Conservation (phyloP, 2,797 vertebrate species). For the Platyrinchus mystaceus region DNA sequence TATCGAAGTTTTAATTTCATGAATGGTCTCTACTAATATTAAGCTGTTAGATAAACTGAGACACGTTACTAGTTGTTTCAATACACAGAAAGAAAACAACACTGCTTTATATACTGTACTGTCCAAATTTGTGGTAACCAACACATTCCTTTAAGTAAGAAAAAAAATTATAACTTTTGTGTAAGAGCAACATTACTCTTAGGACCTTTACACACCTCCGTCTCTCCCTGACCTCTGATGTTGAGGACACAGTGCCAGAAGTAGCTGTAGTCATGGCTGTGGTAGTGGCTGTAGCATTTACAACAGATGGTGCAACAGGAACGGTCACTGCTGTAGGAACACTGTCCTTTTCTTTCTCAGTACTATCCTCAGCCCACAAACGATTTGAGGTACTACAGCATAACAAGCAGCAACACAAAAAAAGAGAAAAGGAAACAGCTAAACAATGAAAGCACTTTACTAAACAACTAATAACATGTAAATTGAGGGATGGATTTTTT, state of each 20-base stretch:
- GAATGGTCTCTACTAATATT: not conserved
- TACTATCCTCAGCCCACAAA: constrained; percentile 97
- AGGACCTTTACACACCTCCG: constrained; percentile 89
- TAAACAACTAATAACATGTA: constrained; percentile 74
- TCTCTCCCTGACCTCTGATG: constrained; percentile 90
- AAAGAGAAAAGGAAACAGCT: constrained; percentile 83
- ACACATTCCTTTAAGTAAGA: constrained; percentile 38
- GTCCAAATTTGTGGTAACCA: not conserved
- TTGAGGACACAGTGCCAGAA: constrained; percentile 87
- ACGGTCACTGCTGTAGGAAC: constrained; percentile 91
- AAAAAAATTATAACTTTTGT: not conserved
- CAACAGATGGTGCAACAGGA: constrained; percentile 94
- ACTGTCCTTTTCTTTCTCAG: constrained; percentile 91
- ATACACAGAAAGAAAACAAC: not conserved
- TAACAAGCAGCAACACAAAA: constrained; percentile 82
- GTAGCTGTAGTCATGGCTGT: constrained; percentile 86
- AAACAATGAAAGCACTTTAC: constrained; percentile 82
- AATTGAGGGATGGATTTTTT: constrained; percentile 76
- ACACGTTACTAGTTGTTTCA: not conserved
- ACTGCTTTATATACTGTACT: not conserved
- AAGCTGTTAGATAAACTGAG: not conserved
- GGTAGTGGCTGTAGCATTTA: constrained; percentile 91
- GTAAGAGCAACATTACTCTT: constrained; percentile 48
- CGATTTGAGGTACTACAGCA: constrained; percentile 85
- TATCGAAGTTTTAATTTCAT: not conserved